A percentile compares a stretch with the other conserved stretches of the same genome.
Evolutionary conservation across 1,140 invertebrate genomes (phyloP).

Genomic region (Ceratosolen fusciceps): DNA sequence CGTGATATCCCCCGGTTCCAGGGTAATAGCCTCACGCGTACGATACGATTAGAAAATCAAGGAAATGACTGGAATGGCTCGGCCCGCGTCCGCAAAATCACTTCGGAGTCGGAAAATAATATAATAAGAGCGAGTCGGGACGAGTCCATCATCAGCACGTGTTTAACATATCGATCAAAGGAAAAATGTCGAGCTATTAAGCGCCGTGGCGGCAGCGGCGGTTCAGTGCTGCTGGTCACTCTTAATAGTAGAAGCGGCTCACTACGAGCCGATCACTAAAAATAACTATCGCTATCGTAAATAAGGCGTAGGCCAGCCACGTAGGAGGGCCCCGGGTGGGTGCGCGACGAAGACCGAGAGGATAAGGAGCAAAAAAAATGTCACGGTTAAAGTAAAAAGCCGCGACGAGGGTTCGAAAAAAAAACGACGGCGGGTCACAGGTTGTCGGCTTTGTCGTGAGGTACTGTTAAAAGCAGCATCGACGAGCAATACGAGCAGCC

Average conservation of each 20-base stretch:
- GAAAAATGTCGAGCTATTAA: neutral
- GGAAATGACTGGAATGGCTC: no score
- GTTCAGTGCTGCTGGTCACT: no score
- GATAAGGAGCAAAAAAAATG: neutral
- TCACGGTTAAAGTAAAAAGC: no score
- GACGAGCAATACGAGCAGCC: no score
- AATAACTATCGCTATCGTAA: neutral
- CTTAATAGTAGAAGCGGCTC: neutral
- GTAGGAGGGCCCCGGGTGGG: no score
- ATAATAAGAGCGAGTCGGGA: neutral
- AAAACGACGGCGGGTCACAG: neutral
- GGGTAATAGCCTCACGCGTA: no score
- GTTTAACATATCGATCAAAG: neutral
- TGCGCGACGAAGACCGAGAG: no score
- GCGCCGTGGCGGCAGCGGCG: no score
- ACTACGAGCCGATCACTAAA: neutral
- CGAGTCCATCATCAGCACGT: neutral
- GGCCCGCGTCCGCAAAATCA: no score
- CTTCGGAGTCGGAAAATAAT: no score
- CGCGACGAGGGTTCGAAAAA: constrained; percentile 1
- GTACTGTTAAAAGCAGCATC: neutral
- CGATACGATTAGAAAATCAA: no score
- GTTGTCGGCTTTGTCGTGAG: constrained; percentile 4
- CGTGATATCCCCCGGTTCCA: no score
- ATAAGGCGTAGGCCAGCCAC: neutral